These are phyloP conservation scores for Aselliscus stoliczkanus DNA, from an alignment of 2,797 vertebrate species.

Conservation along the genomic window DNA sequence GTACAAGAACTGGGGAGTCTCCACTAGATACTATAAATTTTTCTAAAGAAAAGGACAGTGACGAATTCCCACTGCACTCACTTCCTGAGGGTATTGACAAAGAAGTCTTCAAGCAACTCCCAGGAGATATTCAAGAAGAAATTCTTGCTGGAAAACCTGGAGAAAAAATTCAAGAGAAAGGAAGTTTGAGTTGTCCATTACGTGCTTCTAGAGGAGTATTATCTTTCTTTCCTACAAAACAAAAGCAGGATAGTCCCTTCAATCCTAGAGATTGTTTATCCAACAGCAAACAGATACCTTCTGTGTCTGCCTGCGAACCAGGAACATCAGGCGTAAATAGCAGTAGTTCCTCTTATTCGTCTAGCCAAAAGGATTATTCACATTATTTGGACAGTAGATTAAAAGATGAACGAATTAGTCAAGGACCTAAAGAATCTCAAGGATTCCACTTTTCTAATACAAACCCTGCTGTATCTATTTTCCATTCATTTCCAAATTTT, in stretches of 20 bases:
- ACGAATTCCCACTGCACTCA: not conserved
- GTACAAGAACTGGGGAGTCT: not conserved
- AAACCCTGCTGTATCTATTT: not conserved
- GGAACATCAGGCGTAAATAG: not conserved
- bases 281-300: not conserved
- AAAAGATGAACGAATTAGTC: not conserved
- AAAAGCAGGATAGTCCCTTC: not conserved
- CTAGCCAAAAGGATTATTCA: not conserved
- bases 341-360: not conserved
- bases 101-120: slow-evolving; percentile 88
- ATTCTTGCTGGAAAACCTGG: slow-evolving; percentile 72
- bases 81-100: slow-evolving; percentile 84
- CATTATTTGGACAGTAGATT: not conserved
- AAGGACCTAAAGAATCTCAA: not conserved
- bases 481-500: slow-evolving; percentile 56
- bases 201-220: slow-evolving; percentile 12
- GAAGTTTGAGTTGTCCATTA: not conserved
- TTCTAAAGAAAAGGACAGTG: not conserved
- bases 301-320: not conserved
- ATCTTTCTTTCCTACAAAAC: slow-evolving; percentile 55
- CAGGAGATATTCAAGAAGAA: slow-evolving; percentile 88
- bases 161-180: slow-evolving; percentile 10
- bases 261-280: not conserved
- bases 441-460: slow-evolving; percentile 16
- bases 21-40: not conserved